These are phyloP conservation scores for Phenacoccus solenopsis DNA, from an alignment of 1,140 invertebrate genomes.

Conservation along the genomic window DNA sequence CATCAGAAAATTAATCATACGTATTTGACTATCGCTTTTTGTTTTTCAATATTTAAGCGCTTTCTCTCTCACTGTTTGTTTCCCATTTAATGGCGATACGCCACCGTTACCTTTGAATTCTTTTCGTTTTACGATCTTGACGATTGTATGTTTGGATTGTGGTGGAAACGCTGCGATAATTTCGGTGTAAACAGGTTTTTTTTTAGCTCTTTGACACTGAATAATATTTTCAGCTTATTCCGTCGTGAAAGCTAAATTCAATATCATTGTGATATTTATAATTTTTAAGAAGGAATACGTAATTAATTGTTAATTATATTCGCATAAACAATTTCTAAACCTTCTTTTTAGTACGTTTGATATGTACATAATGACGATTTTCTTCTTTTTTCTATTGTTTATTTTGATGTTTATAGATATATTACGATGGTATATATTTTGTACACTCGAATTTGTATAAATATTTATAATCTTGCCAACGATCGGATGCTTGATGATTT, in stretches of 20 bases:
- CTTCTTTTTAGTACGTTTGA: not conserved
- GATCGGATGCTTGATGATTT: not conserved
- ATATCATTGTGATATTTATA: slow-evolving; percentile 3
- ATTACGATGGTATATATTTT: not conserved
- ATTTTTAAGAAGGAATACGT: not conserved
- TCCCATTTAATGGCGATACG: too few species aligned
- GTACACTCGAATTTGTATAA: too few species aligned
- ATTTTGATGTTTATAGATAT: not conserved
- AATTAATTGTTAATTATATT: not conserved
- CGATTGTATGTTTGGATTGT: too few species aligned
- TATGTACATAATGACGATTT: not conserved
- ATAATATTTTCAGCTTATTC: not conserved
- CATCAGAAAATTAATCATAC: not conserved
- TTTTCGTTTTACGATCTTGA: too few species aligned
- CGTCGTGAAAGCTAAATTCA: not conserved
- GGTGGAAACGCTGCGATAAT: too few species aligned
- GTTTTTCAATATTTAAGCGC: not conserved
- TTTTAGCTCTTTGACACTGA: too few species aligned
- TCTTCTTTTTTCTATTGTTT: not conserved
- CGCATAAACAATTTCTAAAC: not conserved
- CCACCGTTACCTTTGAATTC: too few species aligned
- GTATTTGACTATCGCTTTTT: not conserved
- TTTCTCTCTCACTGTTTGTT: not conserved
- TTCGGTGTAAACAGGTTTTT: too few species aligned
- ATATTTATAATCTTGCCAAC: not conserved